Evolutionary conservation across 2,888 invertebrate species (phyloP).

Genomic region (Agriopis aurantiaria): DNA sequence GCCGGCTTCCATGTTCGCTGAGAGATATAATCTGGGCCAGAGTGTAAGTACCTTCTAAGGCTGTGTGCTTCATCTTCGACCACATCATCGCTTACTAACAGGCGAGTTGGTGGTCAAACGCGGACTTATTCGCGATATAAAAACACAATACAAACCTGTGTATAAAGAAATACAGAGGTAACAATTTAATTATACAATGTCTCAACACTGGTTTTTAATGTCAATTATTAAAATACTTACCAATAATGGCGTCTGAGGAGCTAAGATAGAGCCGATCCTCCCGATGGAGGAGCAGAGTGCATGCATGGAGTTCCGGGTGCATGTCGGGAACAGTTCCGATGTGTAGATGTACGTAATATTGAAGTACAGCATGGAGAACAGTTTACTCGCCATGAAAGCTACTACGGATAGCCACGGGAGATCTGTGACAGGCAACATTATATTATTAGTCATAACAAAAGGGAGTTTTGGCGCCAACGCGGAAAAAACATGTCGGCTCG

Average conservation of each 20-base stretch:
- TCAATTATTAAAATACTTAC: constrained; percentile 63
- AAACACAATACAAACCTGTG: too few species aligned
- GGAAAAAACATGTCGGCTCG: too few species aligned
- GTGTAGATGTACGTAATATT: constrained; percentile 88
- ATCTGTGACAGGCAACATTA: constrained; percentile 55
- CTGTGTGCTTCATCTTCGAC: too few species aligned
- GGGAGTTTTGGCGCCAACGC: too few species aligned
- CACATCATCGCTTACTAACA: too few species aligned
- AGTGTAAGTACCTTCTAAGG: neutral
- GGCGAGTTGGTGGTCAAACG: too few species aligned
- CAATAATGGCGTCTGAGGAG: constrained; percentile 89
- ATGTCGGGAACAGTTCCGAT: constrained; percentile 89
- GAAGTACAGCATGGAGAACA: constrained; percentile 88
- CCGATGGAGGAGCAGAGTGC: constrained; percentile 89
- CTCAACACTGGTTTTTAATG: too few species aligned
- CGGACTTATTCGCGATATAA: too few species aligned
- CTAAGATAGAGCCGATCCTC: constrained; percentile 88
- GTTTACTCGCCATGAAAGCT: constrained; percentile 87
- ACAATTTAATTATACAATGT: too few species aligned
- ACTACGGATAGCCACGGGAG: constrained; percentile 77
- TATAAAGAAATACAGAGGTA: too few species aligned
- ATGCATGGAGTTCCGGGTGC: constrained; percentile 88
- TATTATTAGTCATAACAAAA: neutral
- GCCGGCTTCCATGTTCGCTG: too few species aligned
- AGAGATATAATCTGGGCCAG: too few species aligned